Percentiles rank a stretch among this genome's conserved stretches.
Evolutionary conservation across 2,797 vertebrate genomes (phyloP).

Genomic region (Tinamus major): DNA sequence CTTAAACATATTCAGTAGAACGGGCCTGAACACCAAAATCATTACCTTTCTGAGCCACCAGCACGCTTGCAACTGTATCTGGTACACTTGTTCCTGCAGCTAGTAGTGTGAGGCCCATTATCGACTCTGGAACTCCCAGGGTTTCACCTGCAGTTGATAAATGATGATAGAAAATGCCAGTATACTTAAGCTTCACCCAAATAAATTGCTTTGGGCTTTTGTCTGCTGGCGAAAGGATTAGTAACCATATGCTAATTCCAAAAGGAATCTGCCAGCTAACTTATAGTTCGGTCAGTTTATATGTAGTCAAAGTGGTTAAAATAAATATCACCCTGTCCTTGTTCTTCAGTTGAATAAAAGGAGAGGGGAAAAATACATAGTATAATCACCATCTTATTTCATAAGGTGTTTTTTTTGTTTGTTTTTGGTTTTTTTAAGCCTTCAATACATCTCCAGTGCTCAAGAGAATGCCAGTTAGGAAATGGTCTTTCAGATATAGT

Average conservation of each 20-base stretch:
- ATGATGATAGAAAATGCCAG: neutral
- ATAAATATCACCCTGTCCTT: neutral
- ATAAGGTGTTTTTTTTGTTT: neutral
- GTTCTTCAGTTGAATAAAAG: neutral
- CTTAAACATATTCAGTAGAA: neutral
- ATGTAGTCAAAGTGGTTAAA: neutral
- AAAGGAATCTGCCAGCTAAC: neutral
- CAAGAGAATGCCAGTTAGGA: neutral
- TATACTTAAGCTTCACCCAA: neutral
- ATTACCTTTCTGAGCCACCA: slow-evolving; percentile 96
- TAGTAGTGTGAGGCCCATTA: slow-evolving; percentile 96
- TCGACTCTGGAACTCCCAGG: slow-evolving; percentile 91
- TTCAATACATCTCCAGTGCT: neutral
- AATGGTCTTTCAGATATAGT: neutral
- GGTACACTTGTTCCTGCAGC: slow-evolving; percentile 98
- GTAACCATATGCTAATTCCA: neutral
- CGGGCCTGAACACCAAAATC: neutral
- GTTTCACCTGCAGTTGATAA: slow-evolving; percentile 88
- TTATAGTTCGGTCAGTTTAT: neutral
- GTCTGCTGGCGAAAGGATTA: neutral
- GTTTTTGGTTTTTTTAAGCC: neutral
- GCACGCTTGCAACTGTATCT: slow-evolving; percentile 93
- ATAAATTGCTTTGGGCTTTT: neutral
- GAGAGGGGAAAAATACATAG: neutral
- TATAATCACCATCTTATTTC: neutral